Evolutionary conservation across 2,113 vertebrate genomes (phyloP), one percentile per base, ranked within the genome.

Genomic region (Sinocyclocheilus grahami): DNA sequence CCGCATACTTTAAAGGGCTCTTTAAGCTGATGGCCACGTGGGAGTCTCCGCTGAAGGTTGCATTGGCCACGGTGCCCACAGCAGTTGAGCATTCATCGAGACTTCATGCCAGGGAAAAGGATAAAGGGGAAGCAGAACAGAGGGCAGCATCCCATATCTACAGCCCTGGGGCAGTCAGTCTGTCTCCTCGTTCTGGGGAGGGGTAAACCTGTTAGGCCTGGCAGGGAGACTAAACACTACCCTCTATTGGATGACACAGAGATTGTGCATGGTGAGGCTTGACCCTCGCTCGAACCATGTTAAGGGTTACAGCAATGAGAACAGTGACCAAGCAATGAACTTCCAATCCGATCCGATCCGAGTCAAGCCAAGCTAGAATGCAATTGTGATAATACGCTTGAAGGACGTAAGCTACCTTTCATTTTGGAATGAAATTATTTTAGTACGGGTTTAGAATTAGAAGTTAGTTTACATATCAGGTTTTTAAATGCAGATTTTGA

Each of bases 231-330:
- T 90, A 92, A 94, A 95, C 90, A 94, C 91, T 88, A 84, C 93
- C 94, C 93, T 94, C 95, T 95, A 86, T 94, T 94, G 95, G 94
- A 91, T 85, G 88, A 88, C 75, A 88, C 10, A 24, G 89, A 90
- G 81, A 93, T 83, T 93, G 91, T 89, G 14, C 24, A 58, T 46
- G 46, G 1, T 33, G 30, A 42, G 16, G 77, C 42, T 67, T 89
- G 85, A 89, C 85, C 86, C 42, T 22, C 18, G 37, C 85, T 82
- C 22, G 9, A 42, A 78, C 7, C 76, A 13, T 24, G 42, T 14
- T 5, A 22, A 22, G 10, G 51, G 30, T 62, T 76, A 51, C 18
- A 85, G 37, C 53, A 58, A 37, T 82, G 42, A 42, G 42, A 42
- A 42, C 42, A 42, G 42, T 42, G 76, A 67, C 77, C 75, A 55